A percentile compares a stretch with the other conserved stretches of the same genome.
These are phyloP conservation scores for Caenorhabditis macrosperma DNA, from an alignment of 2,888 invertebrate genomes.

Conservation along the genomic window DNA sequence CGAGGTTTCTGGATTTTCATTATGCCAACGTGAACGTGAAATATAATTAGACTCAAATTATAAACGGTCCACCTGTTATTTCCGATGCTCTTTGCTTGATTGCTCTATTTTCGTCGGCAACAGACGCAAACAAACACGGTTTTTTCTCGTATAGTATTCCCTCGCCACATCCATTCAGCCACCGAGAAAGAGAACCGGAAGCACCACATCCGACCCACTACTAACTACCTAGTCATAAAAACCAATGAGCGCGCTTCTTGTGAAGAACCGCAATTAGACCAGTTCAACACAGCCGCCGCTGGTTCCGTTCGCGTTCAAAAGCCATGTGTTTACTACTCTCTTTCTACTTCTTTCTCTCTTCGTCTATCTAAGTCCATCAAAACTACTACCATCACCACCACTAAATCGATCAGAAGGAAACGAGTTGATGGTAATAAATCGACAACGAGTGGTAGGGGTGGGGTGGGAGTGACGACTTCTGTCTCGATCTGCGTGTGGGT, in stretches of 20 bases:
- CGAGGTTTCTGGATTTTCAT: no score
- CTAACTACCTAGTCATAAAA: background rate
- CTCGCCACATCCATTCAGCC: background rate
- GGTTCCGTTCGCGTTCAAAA: background rate
- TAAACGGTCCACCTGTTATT: background rate
- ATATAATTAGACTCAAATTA: background rate
- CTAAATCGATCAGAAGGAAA: constrained; percentile 16
- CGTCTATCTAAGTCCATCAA: background rate
- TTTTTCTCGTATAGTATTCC: background rate
- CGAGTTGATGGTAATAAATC: background rate
- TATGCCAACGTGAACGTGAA: background rate
- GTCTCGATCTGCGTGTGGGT: constrained; percentile 6
- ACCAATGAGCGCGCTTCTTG: background rate
- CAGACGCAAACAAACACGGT: background rate
- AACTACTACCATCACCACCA: constrained; percentile 6
- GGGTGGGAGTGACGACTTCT: background rate
- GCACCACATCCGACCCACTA: background rate
- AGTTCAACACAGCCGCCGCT: background rate
- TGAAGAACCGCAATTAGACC: background rate
- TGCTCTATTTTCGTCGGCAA: background rate
- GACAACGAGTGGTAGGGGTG: constrained; percentile 7
- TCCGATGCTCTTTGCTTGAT: background rate
- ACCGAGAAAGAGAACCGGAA: background rate
- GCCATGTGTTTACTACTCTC: background rate
- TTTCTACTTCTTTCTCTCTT: background rate